Evolutionary conservation across 2,797 vertebrate species (phyloP).

Genomic region (Mionectes olivaceus): DNA sequence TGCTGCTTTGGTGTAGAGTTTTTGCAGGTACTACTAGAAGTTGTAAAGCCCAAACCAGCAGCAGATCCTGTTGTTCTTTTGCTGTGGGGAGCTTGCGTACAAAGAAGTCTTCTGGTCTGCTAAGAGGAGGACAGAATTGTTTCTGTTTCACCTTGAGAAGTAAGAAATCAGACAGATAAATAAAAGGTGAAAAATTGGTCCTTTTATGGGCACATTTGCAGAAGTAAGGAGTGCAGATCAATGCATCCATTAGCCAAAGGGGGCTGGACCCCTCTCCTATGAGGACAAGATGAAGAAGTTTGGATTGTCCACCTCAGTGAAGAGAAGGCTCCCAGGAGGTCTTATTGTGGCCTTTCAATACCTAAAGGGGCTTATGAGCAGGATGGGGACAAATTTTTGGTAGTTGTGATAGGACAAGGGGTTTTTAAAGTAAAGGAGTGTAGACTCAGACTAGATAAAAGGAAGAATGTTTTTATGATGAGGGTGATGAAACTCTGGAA

Average conservation of each 20-base stretch:
- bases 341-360: neutral
- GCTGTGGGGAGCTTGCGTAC: neutral
- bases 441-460: neutral
- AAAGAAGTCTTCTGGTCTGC: neutral
- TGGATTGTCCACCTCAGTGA: neutral
- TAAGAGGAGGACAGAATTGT: neutral
- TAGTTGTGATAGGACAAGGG: fast-evolving
- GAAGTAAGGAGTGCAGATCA: neutral
- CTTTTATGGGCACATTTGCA: neutral
- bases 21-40: neutral
- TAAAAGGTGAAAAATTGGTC: neutral
- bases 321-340: neutral
- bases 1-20: neutral
- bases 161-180: neutral
- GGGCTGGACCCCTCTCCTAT: neutral
- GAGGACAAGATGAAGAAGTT: neutral
- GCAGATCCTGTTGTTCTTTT: neutral
- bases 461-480: neutral
- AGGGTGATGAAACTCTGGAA: neutral
- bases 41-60: neutral
- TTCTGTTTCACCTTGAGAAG: neutral
- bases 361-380: neutral
- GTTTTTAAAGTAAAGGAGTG: neutral
- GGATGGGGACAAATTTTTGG: neutral
- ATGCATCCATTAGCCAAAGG: neutral